A percentile compares a stretch with the other conserved stretches of the same genome.
These are phyloP conservation scores for Mesitornis unicolor DNA, from an alignment of 2,113 vertebrate genomes.

Conservation along the genomic window DNA sequence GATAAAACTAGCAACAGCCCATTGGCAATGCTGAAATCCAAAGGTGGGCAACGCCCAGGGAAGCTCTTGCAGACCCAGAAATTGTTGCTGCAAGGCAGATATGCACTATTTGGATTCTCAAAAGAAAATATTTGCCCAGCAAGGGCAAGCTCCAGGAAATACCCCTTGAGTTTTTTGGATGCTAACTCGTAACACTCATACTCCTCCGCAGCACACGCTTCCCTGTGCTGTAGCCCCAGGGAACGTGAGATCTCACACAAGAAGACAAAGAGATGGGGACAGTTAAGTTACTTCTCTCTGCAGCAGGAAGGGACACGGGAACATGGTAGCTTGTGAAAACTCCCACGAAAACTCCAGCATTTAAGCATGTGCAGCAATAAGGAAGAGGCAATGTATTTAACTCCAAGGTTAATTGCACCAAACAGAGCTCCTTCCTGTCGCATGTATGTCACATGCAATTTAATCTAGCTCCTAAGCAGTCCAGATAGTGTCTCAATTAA, in stretches of 20 bases:
- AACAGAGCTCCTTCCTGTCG: not conserved
- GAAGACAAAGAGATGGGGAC: not conserved
- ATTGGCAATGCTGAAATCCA: not conserved
- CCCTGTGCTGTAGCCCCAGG: not conserved
- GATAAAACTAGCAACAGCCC: not conserved
- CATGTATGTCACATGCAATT: not conserved
- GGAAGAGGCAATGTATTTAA: not conserved
- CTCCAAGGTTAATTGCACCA: not conserved
- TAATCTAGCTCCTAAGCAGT: not conserved
- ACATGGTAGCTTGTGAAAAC: not conserved
- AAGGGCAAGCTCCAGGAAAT: not conserved
- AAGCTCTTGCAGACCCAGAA: not conserved
- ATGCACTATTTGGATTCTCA: not conserved
- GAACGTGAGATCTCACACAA: fast-evolving
- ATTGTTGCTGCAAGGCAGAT: not conserved
- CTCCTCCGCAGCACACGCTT: not conserved
- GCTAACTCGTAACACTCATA: not conserved
- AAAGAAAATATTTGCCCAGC: not conserved
- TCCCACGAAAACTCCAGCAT: not conserved
- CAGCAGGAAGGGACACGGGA: not conserved
- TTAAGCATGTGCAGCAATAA: not conserved
- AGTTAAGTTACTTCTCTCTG: not conserved
- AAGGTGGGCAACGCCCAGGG: not conserved
- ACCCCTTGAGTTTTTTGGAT: not conserved
- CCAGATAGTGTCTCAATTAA: not conserved